Conservation (phyloP, 1,140 invertebrate species). For the Ceratina calcarata region DNA sequence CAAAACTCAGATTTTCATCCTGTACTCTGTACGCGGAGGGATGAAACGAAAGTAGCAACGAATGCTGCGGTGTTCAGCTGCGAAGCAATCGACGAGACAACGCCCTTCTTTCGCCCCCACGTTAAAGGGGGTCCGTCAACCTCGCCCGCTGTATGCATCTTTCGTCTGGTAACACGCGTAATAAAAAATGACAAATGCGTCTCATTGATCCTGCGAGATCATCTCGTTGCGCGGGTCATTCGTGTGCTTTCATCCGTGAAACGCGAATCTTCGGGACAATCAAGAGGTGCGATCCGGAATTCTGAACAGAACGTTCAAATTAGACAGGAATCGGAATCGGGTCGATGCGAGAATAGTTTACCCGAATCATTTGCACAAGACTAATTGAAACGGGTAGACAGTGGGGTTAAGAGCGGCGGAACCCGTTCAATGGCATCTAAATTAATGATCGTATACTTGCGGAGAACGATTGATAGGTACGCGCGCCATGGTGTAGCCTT, state of each 20-base stretch:
- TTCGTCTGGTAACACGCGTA: not conserved
- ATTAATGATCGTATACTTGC: slow-evolving; percentile 15
- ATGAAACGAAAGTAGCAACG: not conserved
- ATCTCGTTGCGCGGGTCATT: slow-evolving; percentile 17
- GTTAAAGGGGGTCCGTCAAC: no score
- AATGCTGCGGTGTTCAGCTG: no score
- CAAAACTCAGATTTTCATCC: not conserved
- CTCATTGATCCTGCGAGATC: not conserved
- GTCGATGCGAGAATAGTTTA: not conserved
- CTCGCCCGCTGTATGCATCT: not conserved
- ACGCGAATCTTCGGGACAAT: no score
- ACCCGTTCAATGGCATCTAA: slow-evolving; percentile 25
- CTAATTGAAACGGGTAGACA: not conserved
- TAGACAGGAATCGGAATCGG: not conserved
- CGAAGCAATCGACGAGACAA: slow-evolving; percentile 20
- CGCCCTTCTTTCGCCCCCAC: slow-evolving; percentile 14
- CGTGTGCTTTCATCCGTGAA: not conserved
- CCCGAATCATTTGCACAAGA: not conserved
- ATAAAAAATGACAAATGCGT: not conserved
- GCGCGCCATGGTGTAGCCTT: slow-evolving; percentile 28
- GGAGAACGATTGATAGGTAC: slow-evolving; percentile 38
- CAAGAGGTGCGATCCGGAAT: no score
- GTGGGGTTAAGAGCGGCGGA: not conserved
- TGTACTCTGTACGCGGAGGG: not conserved
- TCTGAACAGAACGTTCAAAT: not conserved